Percentiles rank a stretch among this genome's conserved stretches.
Evolutionary conservation across 1,140 invertebrate genomes (phyloP).

Genomic region (Sesamia nonagrioides): DNA sequence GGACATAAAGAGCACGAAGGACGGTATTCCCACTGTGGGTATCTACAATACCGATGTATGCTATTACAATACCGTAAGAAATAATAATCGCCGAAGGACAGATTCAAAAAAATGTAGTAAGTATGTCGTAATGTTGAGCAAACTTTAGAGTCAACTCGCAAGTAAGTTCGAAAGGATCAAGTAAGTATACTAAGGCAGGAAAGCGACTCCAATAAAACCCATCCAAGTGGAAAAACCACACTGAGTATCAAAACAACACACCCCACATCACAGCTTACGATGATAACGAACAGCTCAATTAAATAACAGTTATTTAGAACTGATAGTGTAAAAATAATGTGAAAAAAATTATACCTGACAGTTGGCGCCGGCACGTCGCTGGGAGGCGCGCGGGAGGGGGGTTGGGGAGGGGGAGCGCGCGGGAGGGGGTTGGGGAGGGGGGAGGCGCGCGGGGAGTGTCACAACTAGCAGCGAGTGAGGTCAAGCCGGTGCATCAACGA

Average conservation of each 20-base stretch:
- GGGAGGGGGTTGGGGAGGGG: conserved; percentile 1
- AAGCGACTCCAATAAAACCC: background rate
- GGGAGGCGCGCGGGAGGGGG: conserved; percentile 39
- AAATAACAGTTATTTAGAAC: conserved; percentile 40
- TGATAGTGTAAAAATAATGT: conserved; percentile 48
- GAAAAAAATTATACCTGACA: conserved; percentile 70
- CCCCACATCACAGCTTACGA: background rate
- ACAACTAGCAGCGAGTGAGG: conserved; percentile 69
- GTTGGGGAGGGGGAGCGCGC: background rate
- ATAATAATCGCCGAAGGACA: background rate
- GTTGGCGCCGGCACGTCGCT: conserved; percentile 72
- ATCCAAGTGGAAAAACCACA: background rate
- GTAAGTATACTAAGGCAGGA: background rate
- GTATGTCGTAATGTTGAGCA: background rate
- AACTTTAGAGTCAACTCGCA: background rate
- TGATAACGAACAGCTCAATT: conserved; percentile 26
- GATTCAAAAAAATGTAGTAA: background rate
- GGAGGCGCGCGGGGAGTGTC: conserved; percentile 50
- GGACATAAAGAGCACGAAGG: background rate
- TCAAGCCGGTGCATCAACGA: conserved; percentile 75
- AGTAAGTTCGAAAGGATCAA: background rate
- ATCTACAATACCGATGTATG: background rate
- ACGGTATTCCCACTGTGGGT: background rate
- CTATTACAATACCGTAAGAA: background rate
- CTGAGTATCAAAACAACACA: background rate